Percentiles rank a stretch among this genome's conserved stretches.
These are phyloP conservation scores for Lucifuga dentata DNA, from an alignment of 2,113 vertebrate species.

Conservation along the genomic window DNA sequence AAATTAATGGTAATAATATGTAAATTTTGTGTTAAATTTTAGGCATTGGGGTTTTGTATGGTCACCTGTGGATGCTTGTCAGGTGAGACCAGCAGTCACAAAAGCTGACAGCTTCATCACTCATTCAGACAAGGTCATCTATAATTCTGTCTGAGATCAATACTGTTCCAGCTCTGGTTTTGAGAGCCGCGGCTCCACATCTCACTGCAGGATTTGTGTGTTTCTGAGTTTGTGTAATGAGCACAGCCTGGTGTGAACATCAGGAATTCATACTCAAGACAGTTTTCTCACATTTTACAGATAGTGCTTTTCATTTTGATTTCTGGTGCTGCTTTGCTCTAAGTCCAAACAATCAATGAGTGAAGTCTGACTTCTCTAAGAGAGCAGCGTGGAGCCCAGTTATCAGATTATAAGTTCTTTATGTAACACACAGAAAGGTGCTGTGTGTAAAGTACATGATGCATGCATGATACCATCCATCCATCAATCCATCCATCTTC, in stretches of 20 bases:
- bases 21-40: slow-evolving; percentile 32
- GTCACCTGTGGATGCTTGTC: slow-evolving; percentile 37
- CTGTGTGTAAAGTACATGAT: too few relatives aligned
- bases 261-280: slow-evolving; percentile 3
- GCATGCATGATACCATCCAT: too few relatives aligned
- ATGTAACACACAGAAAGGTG: too few relatives aligned
- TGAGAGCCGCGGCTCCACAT: slow-evolving; percentile 47
- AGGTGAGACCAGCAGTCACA: slow-evolving; percentile 59
- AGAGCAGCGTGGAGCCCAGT: background rate
- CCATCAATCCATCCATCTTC: too few relatives aligned
- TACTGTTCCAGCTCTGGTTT: slow-evolving; percentile 65
- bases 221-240: slow-evolving; percentile 36
- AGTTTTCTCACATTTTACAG: slow-evolving; percentile 20
- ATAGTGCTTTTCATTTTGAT: slow-evolving; percentile 15
- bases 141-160: slow-evolving; percentile 72
- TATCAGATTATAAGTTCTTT: too few relatives aligned
- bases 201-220: slow-evolving; percentile 9
- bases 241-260: background rate
- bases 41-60: slow-evolving; percentile 50
- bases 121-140: slow-evolving; percentile 72
- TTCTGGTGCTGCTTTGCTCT: too few relatives aligned
- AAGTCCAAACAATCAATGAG: too few relatives aligned
- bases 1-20: background rate
- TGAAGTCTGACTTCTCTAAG: background rate
- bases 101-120: slow-evolving; percentile 67